These are phyloP conservation scores for Palythoa grandiflora DNA, from an alignment of 92 coral and sea anemone genomes.

Conservation along the genomic window DNA sequence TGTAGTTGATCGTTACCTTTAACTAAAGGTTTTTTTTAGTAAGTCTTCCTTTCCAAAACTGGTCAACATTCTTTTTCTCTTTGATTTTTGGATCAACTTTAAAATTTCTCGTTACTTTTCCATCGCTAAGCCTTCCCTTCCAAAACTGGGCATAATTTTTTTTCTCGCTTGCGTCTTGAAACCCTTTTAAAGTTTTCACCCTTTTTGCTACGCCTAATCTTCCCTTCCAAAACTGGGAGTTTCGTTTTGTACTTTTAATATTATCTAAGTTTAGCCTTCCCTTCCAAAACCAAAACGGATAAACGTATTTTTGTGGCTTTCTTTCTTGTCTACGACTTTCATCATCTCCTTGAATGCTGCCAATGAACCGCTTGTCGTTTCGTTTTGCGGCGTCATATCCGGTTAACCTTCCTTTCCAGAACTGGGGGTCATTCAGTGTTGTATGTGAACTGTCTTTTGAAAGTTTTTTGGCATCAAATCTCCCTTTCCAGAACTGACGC, in stretches of 20 bases:
- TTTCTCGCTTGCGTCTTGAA: background rate
- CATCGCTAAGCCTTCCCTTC: constrained; percentile 18
- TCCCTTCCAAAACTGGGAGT: constrained; percentile 21
- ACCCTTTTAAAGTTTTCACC: background rate
- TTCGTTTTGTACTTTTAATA: background rate
- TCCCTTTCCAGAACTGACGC: background rate
- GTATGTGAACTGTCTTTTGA: background rate
- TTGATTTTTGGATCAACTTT: background rate
- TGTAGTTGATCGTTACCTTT: background rate
- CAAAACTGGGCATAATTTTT: constrained; percentile 10
- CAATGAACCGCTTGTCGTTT: background rate
- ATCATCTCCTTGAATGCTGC: background rate
- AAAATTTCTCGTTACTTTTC: constrained; percentile 12
- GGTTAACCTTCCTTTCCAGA: background rate
- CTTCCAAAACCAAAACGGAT: background rate
- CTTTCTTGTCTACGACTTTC: background rate
- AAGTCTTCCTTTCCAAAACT: constrained; percentile 17
- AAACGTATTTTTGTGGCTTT: background rate
- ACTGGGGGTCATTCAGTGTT: background rate
- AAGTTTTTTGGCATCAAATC: background rate
- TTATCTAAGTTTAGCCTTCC: background rate
- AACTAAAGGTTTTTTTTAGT: background rate
- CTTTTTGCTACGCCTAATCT: background rate
- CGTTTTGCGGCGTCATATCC: background rate
- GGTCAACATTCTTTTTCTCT: background rate